Percentiles rank a stretch among this genome's conserved stretches.
Evolutionary conservation across 1,140 invertebrate genomes (phyloP).

Genomic region (Luehdorfia chinensis): DNA sequence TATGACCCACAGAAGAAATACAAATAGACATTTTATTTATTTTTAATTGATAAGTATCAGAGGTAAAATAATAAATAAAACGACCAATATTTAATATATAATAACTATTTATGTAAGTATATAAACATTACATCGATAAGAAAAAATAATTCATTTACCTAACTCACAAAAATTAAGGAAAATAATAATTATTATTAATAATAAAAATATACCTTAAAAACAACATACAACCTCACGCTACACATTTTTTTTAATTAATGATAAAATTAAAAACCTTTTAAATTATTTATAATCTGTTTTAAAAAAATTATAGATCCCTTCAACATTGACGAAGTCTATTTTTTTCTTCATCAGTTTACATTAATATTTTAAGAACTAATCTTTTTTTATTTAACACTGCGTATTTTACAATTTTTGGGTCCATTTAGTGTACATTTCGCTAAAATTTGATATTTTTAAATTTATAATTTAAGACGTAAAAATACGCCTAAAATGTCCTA

Average conservation of each 20-base stretch:
- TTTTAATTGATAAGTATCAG: no score
- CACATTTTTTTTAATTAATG: slow-evolving; percentile 52
- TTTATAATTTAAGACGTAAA: slow-evolving; percentile 14
- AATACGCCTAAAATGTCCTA: no score
- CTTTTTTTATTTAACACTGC: slow-evolving; percentile 48
- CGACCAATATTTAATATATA: slow-evolving; percentile 66
- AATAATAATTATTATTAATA: slow-evolving; percentile 43
- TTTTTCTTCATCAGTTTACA: no score
- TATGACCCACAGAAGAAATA: no score
- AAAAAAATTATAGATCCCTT: no score
- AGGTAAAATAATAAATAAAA: slow-evolving; percentile 66
- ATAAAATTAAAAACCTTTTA: slow-evolving; percentile 50
- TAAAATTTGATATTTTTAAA: slow-evolving; percentile 32
- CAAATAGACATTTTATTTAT: no score
- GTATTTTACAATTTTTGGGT: slow-evolving; percentile 57
- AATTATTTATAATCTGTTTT: slow-evolving; percentile 39
- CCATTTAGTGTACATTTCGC: slow-evolving; percentile 54
- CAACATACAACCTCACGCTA: slow-evolving; percentile 69
- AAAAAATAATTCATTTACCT: slow-evolving; percentile 72
- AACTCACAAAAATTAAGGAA: slow-evolving; percentile 56
- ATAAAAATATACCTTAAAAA: slow-evolving; percentile 58
- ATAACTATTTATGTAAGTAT: slow-evolving; percentile 76
- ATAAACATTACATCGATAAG: slow-evolving; percentile 71
- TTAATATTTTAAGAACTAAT: slow-evolving; percentile 53
- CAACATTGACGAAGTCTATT: no score